Evolutionary conservation across 2,888 invertebrate species (phyloP), one percentile per base, ranked within the genome.

Genomic region (Caenorhabditis plicata): DNA sequence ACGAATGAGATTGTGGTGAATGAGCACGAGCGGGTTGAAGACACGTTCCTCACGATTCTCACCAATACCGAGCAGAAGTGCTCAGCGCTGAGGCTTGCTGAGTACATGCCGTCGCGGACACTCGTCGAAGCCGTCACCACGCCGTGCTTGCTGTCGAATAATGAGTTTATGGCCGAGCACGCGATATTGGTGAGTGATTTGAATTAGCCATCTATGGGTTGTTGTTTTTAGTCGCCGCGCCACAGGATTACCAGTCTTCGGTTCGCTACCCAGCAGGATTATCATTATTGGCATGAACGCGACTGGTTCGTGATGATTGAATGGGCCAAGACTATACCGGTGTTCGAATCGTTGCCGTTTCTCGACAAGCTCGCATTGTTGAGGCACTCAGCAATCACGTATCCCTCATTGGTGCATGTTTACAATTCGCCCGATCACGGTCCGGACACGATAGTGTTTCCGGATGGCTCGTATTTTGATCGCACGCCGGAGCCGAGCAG

Each of bases 241-340:
- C 62, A 68, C 27, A 26, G 20, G 9, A 25, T 46, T 15, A 40
- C 23, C 8, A 36, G 32, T 0, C 54, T 75, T 13, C 52, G 70
- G 11, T 69, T 68, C 22, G 79, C 78, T 1, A 64, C 49, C 13
- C 66, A 69, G 40, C 47, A 54, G 5, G 79, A 79, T 52, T 76
- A 74, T 56, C 70, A 74, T 29, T 72, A 73, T 42, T 79, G 79
- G 78, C 77, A 78, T 52, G 78, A 78, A 33, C 33, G 76, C 25
- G 71, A 71, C 43, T 71, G 71, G 71, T 63, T 70, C 38, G 71
- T 78, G 15, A 78, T 80, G 79, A 78, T 80, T 43, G 79, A 79
- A 45, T 79, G 78, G 79, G 78, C 79, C 7, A 79, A 79, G 57
- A 78, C 74, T 11, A 61, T 79, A 9, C 69, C 71, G 1, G 74